These are phyloP conservation scores for Dynastes maya DNA, from an alignment of 2,888 invertebrate species.

Conservation along the genomic window DNA sequence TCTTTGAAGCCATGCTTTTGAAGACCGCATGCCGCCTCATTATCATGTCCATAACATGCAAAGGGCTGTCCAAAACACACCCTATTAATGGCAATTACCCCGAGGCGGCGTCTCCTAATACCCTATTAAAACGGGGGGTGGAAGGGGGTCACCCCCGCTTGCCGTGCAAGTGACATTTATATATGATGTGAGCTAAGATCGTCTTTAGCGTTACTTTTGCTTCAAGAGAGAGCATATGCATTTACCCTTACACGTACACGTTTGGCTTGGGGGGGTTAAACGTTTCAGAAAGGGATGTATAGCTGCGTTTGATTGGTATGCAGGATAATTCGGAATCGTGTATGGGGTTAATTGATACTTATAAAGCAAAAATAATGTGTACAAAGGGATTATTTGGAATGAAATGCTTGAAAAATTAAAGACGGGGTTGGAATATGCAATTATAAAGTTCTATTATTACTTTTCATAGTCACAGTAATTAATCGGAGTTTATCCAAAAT, in stretches of 20 bases:
- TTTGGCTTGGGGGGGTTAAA: no score
- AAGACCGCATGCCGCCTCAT: conserved; percentile 60
- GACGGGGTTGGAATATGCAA: neutral
- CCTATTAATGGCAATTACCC: conserved; percentile 69
- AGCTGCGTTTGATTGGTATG: no score
- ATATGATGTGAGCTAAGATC: conserved; percentile 58
- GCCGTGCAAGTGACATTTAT: conserved; percentile 68
- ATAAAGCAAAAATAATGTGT: no score
- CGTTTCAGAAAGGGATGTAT: no score
- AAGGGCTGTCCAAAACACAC: conserved; percentile 68
- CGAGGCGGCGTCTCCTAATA: conserved; percentile 67
- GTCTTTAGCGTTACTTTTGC: no score
- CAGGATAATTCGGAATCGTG: no score
- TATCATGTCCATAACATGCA: conserved; percentile 69
- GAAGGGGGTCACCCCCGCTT: conserved; percentile 60
- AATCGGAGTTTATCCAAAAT: neutral
- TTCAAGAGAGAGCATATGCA: no score
- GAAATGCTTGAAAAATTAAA: neutral
- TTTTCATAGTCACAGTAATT: neutral
- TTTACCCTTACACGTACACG: no score
- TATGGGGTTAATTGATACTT: no score
- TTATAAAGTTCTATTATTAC: neutral
- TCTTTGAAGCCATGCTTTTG: conserved; percentile 33
- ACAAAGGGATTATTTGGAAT: neutral
- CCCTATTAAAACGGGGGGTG: conserved; percentile 58